phyloP scores from a whole-genome alignment of 1,140 invertebrate species.

The Battus philenor region DNA sequence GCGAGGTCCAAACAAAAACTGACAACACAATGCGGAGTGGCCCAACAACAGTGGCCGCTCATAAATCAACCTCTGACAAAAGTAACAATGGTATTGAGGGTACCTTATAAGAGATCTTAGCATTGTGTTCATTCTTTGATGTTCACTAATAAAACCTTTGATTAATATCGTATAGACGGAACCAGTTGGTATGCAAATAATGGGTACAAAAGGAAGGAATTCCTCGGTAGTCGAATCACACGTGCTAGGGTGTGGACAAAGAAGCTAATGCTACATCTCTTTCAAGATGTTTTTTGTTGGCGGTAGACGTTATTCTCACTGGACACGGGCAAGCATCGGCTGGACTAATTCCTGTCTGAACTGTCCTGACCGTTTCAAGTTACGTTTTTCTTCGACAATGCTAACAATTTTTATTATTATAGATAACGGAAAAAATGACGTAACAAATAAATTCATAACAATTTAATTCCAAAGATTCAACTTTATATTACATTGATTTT shows the following conservation, averaged over 20 bases:
- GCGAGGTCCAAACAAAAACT: slow-evolving; percentile 70
- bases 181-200: slow-evolving; percentile 74
- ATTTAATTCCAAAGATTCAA: too few relatives aligned
- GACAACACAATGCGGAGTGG: slow-evolving; percentile 70
- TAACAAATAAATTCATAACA: too few relatives aligned
- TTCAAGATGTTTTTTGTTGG: slow-evolving; percentile 52
- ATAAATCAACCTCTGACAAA: slow-evolving; percentile 74
- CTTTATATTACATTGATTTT: too few relatives aligned
- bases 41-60: slow-evolving; percentile 72
- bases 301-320: slow-evolving; percentile 34
- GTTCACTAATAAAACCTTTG: slow-evolving; percentile 75
- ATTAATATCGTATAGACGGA: slow-evolving; percentile 73
- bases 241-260: slow-evolving; percentile 60
- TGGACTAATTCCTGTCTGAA: slow-evolving; percentile 1
- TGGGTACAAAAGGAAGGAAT: slow-evolving; percentile 55
- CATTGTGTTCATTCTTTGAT: slow-evolving; percentile 74
- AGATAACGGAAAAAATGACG: too few relatives aligned
- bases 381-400: background rate
- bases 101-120: slow-evolving; percentile 75
- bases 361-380: slow-evolving; percentile 2
- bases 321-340: slow-evolving; percentile 15
- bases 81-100: slow-evolving; percentile 74
- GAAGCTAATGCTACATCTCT: slow-evolving; percentile 58
- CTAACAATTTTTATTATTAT: too few relatives aligned
- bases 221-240: slow-evolving; percentile 60